Percentiles rank a stretch among this genome's conserved stretches.
Conservation (phyloP, 2,888 invertebrate genomes). For the Mylabris sibirica region DNA sequence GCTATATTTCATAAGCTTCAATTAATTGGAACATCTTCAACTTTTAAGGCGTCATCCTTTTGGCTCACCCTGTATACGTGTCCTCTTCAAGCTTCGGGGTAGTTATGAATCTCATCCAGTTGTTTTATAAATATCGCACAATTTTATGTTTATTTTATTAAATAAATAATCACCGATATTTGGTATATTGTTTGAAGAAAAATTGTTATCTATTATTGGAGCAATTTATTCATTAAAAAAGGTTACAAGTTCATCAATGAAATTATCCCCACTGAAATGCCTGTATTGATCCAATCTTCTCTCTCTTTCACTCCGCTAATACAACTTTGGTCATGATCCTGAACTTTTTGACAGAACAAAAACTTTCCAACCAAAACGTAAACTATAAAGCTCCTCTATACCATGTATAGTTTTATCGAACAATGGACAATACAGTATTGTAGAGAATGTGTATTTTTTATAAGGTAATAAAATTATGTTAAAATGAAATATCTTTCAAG, state of each 20-base stretch:
- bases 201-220: background rate
- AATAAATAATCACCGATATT: background rate
- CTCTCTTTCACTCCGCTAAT: background rate
- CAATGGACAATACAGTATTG: no score
- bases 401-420: no score
- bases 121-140: background rate
- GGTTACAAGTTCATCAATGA: background rate
- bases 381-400: background rate
- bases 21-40: no score
- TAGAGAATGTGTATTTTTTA: background rate
- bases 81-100: slow-evolving; percentile 19
- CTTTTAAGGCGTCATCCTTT: no score
- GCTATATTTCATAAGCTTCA: no score
- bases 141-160: background rate
- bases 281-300: slow-evolving; percentile 9
- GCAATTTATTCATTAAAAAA: background rate
- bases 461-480: slow-evolving; percentile 23
- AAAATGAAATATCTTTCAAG: slow-evolving; percentile 10
- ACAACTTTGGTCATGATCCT: background rate
- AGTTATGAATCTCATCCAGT: background rate
- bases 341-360: background rate
- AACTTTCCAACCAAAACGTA: background rate
- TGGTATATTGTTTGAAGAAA: background rate
- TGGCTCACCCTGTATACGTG: no score
- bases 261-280: background rate